phyloP scores from a whole-genome alignment of 2,113 vertebrate genomes.

The Charadrius vociferus region DNA sequence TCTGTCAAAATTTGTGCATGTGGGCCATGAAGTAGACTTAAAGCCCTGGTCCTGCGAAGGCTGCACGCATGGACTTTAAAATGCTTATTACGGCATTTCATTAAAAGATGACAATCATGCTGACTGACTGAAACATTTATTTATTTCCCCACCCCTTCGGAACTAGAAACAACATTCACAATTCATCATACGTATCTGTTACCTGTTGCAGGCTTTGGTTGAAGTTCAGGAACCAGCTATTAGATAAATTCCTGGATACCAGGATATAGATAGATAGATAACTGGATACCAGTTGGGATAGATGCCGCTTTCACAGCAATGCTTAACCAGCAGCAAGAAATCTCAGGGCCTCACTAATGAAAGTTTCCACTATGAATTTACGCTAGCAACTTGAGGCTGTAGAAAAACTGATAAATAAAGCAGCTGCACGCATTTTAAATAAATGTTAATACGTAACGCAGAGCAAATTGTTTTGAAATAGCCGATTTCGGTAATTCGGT shows the following conservation, averaged over 20 bases:
- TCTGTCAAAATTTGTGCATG: rapidly evolving
- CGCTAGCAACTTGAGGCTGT: neutral
- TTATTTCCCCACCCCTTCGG: rapidly evolving
- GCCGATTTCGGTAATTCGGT: neutral
- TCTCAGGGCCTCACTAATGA: neutral
- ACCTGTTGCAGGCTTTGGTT: neutral
- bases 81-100: neutral
- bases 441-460: too few relatives aligned
- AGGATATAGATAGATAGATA: too few relatives aligned
- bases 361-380: neutral
- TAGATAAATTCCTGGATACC: neutral
- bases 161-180: neutral
- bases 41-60: neutral
- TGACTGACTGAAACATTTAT: too few relatives aligned
- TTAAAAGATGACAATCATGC: neutral
- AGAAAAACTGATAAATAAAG: neutral
- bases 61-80: neutral
- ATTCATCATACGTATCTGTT: rapidly evolving
- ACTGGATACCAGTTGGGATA: neutral
- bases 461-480: neutral
- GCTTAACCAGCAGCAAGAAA: neutral
- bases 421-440: neutral
- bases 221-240: neutral
- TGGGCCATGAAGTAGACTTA: neutral
- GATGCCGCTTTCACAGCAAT: rapidly evolving